Evolutionary conservation across 2,797 vertebrate genomes (phyloP).

Genomic region (Artibeus jamaicensis): DNA sequence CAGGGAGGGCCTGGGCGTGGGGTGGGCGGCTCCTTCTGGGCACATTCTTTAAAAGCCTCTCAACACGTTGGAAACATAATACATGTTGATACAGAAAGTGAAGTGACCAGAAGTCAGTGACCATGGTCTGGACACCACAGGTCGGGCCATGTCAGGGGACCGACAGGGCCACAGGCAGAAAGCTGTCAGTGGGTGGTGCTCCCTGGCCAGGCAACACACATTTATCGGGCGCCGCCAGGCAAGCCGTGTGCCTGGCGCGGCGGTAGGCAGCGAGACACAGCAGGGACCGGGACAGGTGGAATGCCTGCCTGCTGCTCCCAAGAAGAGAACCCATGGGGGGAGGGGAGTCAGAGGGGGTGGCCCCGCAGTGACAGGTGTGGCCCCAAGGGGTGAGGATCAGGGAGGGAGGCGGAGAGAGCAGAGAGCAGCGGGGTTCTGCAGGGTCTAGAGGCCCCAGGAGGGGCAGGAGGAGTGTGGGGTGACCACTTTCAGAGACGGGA

Average conservation of each 20-base stretch:
- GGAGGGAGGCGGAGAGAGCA: neutral
- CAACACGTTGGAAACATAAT: neutral
- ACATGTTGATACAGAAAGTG: neutral
- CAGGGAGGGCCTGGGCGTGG: neutral
- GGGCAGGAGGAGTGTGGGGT: accelerated
- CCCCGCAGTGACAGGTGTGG: neutral
- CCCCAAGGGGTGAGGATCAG: neutral
- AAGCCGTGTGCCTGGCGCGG: too few relatives aligned
- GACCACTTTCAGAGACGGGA: neutral
- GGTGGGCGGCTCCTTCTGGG: neutral
- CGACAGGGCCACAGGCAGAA: neutral
- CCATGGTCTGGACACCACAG: neutral
- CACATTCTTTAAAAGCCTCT: neutral
- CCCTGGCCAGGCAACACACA: neutral
- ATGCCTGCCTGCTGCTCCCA: neutral
- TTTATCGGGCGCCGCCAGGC: neutral
- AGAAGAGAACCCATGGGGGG: neutral
- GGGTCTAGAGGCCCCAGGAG: neutral
- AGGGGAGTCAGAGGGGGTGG: neutral
- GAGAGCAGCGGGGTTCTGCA: neutral
- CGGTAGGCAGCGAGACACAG: accelerated
- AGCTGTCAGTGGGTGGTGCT: neutral
- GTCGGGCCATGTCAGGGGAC: neutral
- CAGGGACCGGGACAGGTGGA: accelerated
- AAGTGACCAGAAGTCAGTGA: neutral